Conservation (phyloP, 2,888 invertebrate species). For the Tetragonisca angustula region DNA sequence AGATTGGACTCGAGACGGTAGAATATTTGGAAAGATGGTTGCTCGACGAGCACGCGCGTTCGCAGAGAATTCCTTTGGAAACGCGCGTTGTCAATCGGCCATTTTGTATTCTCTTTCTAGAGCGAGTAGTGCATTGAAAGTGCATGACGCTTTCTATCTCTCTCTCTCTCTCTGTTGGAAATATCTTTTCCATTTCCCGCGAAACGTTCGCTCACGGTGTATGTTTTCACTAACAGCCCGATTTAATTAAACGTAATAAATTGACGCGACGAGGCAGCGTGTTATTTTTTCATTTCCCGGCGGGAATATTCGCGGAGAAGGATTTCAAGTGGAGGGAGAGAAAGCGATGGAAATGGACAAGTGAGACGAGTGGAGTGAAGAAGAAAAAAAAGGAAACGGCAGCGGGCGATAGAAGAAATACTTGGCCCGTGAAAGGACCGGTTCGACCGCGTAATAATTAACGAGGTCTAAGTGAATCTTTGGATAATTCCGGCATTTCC, state of each 20-base stretch:
- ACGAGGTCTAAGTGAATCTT: not conserved
- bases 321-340: not conserved
- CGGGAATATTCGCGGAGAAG: not conserved
- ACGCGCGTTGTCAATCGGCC: not conserved
- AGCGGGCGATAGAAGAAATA: not conserved
- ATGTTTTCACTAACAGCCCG: not conserved
- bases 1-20: not conserved
- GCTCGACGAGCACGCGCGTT: not conserved
- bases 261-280: not conserved
- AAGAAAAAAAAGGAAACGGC: not conserved
- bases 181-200: not conserved
- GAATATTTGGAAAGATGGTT: not conserved
- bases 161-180: not conserved
- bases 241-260: constrained; percentile 15
- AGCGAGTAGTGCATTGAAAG: too few relatives aligned
- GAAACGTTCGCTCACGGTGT: too few relatives aligned
- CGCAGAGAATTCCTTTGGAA: not conserved
- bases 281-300: not conserved
- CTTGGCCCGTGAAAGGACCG: not conserved
- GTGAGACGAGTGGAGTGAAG: too few relatives aligned
- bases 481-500: not conserved
- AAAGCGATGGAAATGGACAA: too few relatives aligned
- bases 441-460: constrained; percentile 12
- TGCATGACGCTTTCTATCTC: too few relatives aligned
- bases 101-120: not conserved